These are phyloP conservation scores for Geotrupes spiniger DNA, from an alignment of 2,888 invertebrate species.

Conservation along the genomic window DNA sequence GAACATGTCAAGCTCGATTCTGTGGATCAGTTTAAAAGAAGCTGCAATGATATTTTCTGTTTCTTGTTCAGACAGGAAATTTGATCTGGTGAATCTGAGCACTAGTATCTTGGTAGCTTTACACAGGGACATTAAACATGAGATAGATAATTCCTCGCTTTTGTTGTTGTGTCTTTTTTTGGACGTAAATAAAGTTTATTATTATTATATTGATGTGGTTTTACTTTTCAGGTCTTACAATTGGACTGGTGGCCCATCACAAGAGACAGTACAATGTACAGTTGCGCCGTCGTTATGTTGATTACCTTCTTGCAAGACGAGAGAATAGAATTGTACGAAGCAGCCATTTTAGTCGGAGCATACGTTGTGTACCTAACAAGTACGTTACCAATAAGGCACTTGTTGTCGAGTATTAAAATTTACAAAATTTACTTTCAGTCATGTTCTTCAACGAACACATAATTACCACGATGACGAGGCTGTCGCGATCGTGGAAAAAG, in stretches of 20 bases:
- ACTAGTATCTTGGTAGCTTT: too few relatives aligned
- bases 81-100: too few relatives aligned
- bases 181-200: too few relatives aligned
- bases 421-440: constrained; percentile 50
- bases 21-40: too few relatives aligned
- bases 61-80: too few relatives aligned
- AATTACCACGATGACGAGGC: constrained; percentile 53
- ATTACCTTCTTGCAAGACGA: constrained; percentile 69
- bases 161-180: too few relatives aligned
- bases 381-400: too few relatives aligned
- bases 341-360: constrained; percentile 64
- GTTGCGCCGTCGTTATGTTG: constrained; percentile 66
- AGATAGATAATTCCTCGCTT: too few relatives aligned
- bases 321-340: constrained; percentile 73
- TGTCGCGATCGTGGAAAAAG: constrained; percentile 52
- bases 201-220: neutral
- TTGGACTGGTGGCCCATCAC: constrained; percentile 78
- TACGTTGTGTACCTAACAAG: constrained; percentile 70
- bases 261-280: constrained; percentile 71
- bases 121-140: too few relatives aligned
- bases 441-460: constrained; percentile 67
- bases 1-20: too few relatives aligned
- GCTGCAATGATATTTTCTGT: too few relatives aligned
- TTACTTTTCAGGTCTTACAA: constrained; percentile 56
- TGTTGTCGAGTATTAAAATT: constrained; percentile 12